Evolutionary conservation across 2,888 invertebrate genomes (phyloP).

Genomic region (Rhyacophila evoluta): DNA sequence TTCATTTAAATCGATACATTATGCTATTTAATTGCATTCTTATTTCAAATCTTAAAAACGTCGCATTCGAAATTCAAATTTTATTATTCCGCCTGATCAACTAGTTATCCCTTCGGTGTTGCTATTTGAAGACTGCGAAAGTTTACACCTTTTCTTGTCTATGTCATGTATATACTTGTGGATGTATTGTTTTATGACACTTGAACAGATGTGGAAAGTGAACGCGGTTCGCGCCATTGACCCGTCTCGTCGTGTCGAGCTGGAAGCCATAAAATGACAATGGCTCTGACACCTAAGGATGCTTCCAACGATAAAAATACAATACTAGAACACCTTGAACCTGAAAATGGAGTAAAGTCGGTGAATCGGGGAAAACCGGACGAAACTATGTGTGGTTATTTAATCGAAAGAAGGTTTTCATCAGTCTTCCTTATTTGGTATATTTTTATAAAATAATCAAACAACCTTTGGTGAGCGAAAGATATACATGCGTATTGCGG

Average conservation of each 20-base stretch:
- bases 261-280: not conserved
- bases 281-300: not conserved
- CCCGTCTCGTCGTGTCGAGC: not conserved
- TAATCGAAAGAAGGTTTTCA: too few relatives aligned
- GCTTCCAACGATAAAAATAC: not conserved
- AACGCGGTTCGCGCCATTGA: slow-evolving; percentile 22
- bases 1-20: too few relatives aligned
- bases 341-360: not conserved
- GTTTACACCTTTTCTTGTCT: not conserved
- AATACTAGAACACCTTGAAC: not conserved
- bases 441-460: too few relatives aligned
- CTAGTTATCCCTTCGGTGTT: not conserved
- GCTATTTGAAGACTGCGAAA: not conserved
- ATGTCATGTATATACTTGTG: not conserved
- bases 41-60: not conserved
- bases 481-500: too few relatives aligned
- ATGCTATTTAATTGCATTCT: too few relatives aligned
- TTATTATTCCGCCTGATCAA: too few relatives aligned
- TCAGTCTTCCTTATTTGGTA: too few relatives aligned
- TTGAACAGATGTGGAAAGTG: not conserved
- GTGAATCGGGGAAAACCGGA: not conserved
- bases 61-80: too few relatives aligned
- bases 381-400: too few relatives aligned
- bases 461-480: too few relatives aligned
- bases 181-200: not conserved